Conservation (phyloP, 2,797 vertebrate species). For the Myotis myotis region DNA sequence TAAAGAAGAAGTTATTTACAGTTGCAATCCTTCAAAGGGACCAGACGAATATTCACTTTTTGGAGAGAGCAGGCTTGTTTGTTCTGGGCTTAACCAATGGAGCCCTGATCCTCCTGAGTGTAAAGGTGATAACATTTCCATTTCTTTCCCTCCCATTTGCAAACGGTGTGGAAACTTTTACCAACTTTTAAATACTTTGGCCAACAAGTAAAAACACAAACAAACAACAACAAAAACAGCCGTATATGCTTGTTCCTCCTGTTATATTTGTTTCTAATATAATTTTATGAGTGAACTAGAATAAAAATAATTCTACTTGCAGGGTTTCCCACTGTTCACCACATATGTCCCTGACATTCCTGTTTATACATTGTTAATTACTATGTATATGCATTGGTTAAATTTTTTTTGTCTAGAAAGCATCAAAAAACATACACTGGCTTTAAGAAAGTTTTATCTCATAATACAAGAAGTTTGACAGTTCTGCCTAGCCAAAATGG, state of each 20-base stretch:
- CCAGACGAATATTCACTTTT: constrained; percentile 62
- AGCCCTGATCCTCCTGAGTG: constrained; percentile 70
- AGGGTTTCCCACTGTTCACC: not conserved
- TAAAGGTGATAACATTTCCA: constrained; percentile 71
- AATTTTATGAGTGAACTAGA: not conserved
- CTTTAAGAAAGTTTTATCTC: not conserved
- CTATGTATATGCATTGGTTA: not conserved
- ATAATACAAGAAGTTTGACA: not conserved
- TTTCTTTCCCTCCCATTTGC: not conserved
- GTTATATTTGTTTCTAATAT: not conserved
- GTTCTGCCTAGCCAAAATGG: not conserved
- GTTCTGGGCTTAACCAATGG: constrained; percentile 63
- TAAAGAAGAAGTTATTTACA: constrained; percentile 70
- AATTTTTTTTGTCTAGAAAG: not conserved
- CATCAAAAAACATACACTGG: not conserved
- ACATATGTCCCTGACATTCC: not conserved
- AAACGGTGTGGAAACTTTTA: not conserved
- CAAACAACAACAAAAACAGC: not conserved
- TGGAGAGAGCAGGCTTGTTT: constrained; percentile 45
- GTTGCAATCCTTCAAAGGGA: not conserved
- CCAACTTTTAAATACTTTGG: not conserved
- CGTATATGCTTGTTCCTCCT: not conserved
- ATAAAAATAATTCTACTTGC: not conserved
- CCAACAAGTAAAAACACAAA: not conserved
- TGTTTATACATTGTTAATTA: not conserved